Conservation (phyloP, 1,140 invertebrate species). For the Halyomorpha halys region DNA sequence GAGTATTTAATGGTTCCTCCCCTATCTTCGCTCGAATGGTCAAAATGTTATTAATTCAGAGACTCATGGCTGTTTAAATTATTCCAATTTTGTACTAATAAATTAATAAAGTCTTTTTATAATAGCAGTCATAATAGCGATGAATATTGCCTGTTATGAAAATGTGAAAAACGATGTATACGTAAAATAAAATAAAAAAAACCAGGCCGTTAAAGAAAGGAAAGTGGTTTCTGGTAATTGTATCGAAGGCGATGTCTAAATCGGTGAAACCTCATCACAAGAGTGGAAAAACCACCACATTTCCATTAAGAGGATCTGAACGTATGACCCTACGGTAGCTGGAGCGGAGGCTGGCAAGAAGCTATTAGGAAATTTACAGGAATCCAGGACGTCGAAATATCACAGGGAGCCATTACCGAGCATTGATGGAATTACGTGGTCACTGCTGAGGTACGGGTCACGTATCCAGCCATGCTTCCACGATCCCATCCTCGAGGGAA, state of each 20-base stretch:
- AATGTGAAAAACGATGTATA: too few species aligned
- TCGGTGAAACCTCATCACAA: background rate
- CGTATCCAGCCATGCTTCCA: constrained; percentile 7
- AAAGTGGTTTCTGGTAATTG: too few species aligned
- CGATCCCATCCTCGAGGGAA: background rate
- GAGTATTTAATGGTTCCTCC: too few species aligned
- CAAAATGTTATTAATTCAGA: too few species aligned
- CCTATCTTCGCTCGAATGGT: too few species aligned
- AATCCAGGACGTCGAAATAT: constrained; percentile 14
- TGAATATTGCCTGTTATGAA: too few species aligned
- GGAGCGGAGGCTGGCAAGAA: background rate
- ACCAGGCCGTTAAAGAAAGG: too few species aligned
- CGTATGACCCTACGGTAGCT: background rate
- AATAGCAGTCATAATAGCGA: too few species aligned
- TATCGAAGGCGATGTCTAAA: constrained; percentile 1
- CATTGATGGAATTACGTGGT: constrained; percentile 10
- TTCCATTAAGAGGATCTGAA: constrained; percentile 2
- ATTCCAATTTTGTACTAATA: too few species aligned
- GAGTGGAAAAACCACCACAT: background rate
- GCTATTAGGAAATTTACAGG: constrained; percentile 11
- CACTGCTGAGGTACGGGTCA: background rate
- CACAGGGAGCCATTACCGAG: background rate
- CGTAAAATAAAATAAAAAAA: too few species aligned
- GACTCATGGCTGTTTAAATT: too few species aligned
- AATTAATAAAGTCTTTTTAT: too few species aligned